Evolutionary conservation across 2,113 vertebrate genomes (phyloP), one percentile per base, ranked within the genome.

Genomic region (Callionymus lyra): DNA sequence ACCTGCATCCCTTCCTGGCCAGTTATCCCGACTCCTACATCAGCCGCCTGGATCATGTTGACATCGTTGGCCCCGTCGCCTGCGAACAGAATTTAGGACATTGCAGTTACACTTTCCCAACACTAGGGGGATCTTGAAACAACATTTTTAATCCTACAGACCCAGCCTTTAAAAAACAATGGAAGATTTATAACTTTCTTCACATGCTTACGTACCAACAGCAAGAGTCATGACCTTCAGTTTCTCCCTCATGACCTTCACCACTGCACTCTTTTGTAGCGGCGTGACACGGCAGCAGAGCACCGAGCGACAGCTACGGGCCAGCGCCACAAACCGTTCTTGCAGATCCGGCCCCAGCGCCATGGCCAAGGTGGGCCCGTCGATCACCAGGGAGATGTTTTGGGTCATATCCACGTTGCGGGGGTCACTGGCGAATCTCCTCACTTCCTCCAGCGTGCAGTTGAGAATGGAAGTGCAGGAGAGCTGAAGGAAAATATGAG

Each of bases 1-100:
- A 98, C 94, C 92, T 98, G 94, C 93, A 97, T 93, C 61, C 94
- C 93, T 75, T 98, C 94, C 70, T 98, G 93, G 17, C 94, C 92
- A 18, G 90, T 90, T 70, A 98, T 90, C 19, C 94, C 93, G 58
- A 97, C 74, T 44, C 94, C 94, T 31, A 95, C 56, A 59, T 98
- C 88, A 37, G 94, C 94, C 56, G 89, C 92, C 59, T 95, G 94
- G 75, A 98, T 97, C 94, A 98, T 97, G 65, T 90, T 93, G 2
- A 97, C 93, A 1, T 98, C 94, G 56, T 86, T 98, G 41, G 94
- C 94, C 56, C 94, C 94, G 16, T 98, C 94, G 56, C 94, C 94
- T 98, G 51, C 39, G 66, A 35, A 9, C 41, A 68, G 4, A 4
- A 27, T 4, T 16, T 15, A 37, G n/a, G n/a, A n/a, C n/a, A n/a